Conservation (phyloP, 2,888 invertebrate species). For the Notocelia uddmanniana region DNA sequence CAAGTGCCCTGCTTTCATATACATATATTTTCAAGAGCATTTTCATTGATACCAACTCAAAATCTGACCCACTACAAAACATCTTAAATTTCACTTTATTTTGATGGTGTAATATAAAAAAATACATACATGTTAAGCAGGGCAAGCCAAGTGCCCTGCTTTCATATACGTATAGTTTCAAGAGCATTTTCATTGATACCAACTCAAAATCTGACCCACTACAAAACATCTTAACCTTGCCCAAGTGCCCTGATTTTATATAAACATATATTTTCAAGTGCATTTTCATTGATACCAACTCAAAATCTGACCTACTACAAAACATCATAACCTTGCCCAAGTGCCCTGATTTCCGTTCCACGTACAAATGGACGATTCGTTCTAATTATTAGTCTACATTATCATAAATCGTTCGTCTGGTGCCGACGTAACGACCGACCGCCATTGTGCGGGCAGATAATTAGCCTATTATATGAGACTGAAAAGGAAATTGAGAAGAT, state of each 20-base stretch:
- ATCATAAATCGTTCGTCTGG: slow-evolving; percentile 44
- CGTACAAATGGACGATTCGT: slow-evolving; percentile 23
- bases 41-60: not conserved
- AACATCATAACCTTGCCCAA: not conserved
- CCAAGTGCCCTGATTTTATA: slow-evolving; percentile 4
- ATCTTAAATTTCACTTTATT: too few relatives aligned
- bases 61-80: not conserved
- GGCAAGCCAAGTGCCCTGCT: slow-evolving; percentile 1
- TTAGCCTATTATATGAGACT: slow-evolving; percentile 41
- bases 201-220: too few relatives aligned
- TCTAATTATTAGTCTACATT: slow-evolving; percentile 43
- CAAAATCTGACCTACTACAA: not conserved
- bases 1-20: slow-evolving; percentile 4
- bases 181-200: too few relatives aligned
- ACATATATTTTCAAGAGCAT: too few relatives aligned
- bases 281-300: not conserved
- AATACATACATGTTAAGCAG: too few relatives aligned
- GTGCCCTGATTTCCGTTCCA: slow-evolving; percentile 9
- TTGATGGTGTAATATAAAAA: too few relatives aligned
- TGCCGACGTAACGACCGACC: slow-evolving; percentile 41
- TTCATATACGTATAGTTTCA: too few relatives aligned
- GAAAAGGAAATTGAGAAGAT: slow-evolving; percentile 11
- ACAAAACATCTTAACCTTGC: not conserved
- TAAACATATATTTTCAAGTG: too few relatives aligned
- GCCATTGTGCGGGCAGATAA: slow-evolving; percentile 37